Evolutionary conservation across 1,140 invertebrate species (phyloP).

Genomic region (Diplogasteroides magnus): DNA sequence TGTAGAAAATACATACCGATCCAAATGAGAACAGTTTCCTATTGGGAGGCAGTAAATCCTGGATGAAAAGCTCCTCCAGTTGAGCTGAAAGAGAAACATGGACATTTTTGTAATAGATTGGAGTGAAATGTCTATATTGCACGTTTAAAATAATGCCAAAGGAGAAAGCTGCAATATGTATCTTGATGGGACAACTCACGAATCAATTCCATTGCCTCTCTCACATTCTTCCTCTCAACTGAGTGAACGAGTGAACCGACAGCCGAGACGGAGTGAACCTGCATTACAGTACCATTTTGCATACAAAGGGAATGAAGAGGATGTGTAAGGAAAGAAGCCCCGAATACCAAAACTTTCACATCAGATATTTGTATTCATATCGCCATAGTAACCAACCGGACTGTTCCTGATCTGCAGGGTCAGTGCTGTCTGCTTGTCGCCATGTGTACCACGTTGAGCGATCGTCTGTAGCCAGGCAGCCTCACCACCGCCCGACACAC

Average conservation of each 20-base stretch:
- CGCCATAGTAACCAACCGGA: conserved; percentile 56
- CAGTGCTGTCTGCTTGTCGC: conserved; percentile 77
- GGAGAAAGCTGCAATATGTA: neutral
- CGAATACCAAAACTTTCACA: no score
- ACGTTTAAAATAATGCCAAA: conserved; percentile 24
- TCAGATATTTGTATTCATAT: conserved; percentile 1
- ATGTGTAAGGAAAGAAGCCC: no score
- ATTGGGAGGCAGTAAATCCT: conserved; percentile 69
- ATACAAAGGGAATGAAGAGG: no score
- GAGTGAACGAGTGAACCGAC: conserved; percentile 70
- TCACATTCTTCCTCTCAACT: conserved; percentile 75
- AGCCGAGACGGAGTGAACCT: conserved; percentile 69
- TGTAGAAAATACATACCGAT: conserved; percentile 51
- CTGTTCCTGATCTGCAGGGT: conserved; percentile 75
- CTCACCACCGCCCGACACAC: conserved; percentile 15
- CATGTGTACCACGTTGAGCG: conserved; percentile 15
- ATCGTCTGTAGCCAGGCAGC: conserved; percentile 22
- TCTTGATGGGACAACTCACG: conserved; percentile 59
- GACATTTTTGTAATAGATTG: conserved; percentile 11
- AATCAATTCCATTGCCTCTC: conserved; percentile 66
- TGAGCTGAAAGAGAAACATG: conserved; percentile 60
- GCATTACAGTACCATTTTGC: no score
- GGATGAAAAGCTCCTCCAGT: conserved; percentile 71
- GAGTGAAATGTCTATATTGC: no score
- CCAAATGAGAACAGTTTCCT: conserved; percentile 71